Evolutionary conservation across 2,113 vertebrate species (phyloP).

Genomic region (Chlamydotis undulata): DNA sequence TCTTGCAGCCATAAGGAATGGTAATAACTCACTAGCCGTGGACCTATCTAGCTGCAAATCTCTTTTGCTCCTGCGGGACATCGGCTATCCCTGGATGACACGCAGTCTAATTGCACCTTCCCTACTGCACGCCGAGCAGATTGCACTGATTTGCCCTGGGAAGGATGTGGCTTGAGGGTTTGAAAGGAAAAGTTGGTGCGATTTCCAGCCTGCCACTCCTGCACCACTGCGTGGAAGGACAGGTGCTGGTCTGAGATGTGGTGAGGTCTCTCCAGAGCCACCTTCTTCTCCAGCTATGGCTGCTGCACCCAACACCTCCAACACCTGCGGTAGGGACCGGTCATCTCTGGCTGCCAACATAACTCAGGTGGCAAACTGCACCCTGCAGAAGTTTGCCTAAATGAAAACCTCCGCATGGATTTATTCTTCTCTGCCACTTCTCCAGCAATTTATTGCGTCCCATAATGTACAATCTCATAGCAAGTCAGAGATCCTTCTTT

Average conservation of each 20-base stretch:
- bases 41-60: neutral
- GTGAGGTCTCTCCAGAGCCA: neutral
- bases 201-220: neutral
- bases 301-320: neutral
- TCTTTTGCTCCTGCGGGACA: neutral
- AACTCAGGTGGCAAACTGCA: neutral
- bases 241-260: neutral
- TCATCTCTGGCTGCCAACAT: neutral
- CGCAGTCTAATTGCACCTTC: neutral
- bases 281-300: neutral
- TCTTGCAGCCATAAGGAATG: neutral
- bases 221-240: rapidly evolving
- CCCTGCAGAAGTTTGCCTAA: neutral
- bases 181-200: neutral
- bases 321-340: rapidly evolving
- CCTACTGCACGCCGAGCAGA: rapidly evolving
- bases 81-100: neutral
- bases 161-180: neutral
- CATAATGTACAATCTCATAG: neutral
- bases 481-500: neutral
- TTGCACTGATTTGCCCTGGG: rapidly evolving
- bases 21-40: neutral
- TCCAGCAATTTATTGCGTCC: neutral
- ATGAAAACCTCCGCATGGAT: neutral
- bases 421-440: neutral